A percentile compares a stretch with the other conserved stretches of the same genome.
These are phyloP conservation scores for Musca domestica DNA, from an alignment of 1,140 invertebrate genomes.

Conservation along the genomic window DNA sequence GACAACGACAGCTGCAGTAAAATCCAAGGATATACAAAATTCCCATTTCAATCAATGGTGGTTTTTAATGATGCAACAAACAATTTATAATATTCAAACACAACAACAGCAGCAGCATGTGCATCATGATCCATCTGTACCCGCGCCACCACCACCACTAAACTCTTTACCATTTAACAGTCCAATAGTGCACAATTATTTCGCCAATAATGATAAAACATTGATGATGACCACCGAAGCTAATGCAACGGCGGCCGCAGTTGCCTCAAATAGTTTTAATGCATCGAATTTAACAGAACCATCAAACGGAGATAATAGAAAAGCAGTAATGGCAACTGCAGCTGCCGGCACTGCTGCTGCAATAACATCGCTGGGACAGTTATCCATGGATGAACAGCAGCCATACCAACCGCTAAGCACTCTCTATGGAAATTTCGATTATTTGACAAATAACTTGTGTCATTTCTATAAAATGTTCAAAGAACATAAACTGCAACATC, in stretches of 20 bases:
- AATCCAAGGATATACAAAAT: conserved; percentile 25
- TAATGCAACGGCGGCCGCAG: not conserved
- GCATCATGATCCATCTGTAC: not conserved
- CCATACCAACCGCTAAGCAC: not conserved
- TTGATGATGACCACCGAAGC: not conserved
- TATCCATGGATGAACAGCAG: not conserved
- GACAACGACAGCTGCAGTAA: conserved; percentile 30
- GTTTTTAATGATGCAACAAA: conserved; percentile 52
- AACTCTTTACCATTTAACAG: not conserved
- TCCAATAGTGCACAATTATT: not conserved
- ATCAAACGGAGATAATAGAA: too few species aligned
- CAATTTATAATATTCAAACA: conserved; percentile 26
- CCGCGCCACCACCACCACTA: not conserved
- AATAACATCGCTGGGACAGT: not conserved
- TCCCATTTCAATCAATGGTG: conserved; percentile 43
- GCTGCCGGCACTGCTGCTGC: not conserved
- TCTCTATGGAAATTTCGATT: not conserved
- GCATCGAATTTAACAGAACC: too few species aligned
- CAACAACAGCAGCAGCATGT: not conserved
- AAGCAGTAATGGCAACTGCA: not conserved
- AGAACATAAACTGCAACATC: conserved; percentile 14
- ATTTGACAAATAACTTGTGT: conserved; percentile 5
- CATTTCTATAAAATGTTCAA: not conserved
- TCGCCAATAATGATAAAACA: not conserved
- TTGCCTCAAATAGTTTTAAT: too few species aligned